phyloP scores from a whole-genome alignment of 2,888 invertebrate species.

The Oasisia sp. region DNA sequence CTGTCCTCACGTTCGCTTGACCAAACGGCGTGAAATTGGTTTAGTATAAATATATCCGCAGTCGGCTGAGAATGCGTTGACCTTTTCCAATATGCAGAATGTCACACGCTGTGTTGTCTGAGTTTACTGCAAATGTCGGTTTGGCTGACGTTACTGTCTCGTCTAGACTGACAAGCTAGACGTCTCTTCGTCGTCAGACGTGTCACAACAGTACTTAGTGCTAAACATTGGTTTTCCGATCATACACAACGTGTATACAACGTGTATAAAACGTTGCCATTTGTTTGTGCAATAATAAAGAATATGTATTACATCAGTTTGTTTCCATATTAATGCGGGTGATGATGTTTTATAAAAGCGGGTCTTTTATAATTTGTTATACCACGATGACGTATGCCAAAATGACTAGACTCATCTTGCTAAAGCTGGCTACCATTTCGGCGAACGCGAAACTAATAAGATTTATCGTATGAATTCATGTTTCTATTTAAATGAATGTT shows the following conservation, averaged over 20 bases:
- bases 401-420: no score
- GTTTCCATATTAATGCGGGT: not conserved
- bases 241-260: not conserved
- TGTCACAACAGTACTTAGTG: not conserved
- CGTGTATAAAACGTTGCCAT: not conserved
- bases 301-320: not conserved
- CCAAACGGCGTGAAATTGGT: slow-evolving; percentile 3
- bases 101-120: not conserved
- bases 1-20: not conserved
- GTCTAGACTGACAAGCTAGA: not conserved
- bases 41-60: slow-evolving; percentile 5
- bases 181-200: not conserved
- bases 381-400: no score
- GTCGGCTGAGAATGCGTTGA: not conserved
- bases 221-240: not conserved
- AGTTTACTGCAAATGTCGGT: not conserved
- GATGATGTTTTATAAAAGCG: no score
- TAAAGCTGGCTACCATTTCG: no score
- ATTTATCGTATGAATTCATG: no score
- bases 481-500: no score
- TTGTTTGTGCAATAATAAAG: not conserved
- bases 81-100: not conserved
- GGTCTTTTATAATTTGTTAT: no score
- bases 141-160: not conserved
- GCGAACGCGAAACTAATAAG: no score